Evolutionary conservation across 2,113 vertebrate genomes (phyloP), one percentile per base, ranked within the genome.

Genomic region (Callionymus lyra): DNA sequence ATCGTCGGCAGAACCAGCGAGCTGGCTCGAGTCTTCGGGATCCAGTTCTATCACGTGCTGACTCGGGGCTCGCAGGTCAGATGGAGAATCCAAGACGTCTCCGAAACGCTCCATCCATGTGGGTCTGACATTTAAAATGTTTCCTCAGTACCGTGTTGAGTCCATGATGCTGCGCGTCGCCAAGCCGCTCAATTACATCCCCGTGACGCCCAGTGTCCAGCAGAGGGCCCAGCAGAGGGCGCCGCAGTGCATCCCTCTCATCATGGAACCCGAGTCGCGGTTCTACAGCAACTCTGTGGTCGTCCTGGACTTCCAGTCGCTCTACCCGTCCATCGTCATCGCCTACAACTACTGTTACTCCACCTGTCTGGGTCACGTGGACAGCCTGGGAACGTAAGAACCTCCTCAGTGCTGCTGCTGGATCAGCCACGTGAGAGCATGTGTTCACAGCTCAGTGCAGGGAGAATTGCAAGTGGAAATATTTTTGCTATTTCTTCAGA

Each of bases 331-430:
- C 50, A 95, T 99, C 45, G 81, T 98, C 75, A 99, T 99, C 56
- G 95, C 95, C 0, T 99, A 99, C 84, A 99, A 99, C 86, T 99
- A 98, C 84, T 99, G 95, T 61, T 99, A 70, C 83, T 98, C 95
- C 56, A 99, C 95, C 43, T 99, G 95, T 82, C 86, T 99, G 27
- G 95, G 95, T 42, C 87, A 92, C 1, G 75, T 94, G 43, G 94
- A 97, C 65, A 90, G 88, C 72, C 82, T 93, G 52, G 94, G 92
- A 80, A 97, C 87, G 95, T 99, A 91, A 94, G 93, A 11, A 56
- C 38, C 14, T 14, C 4, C 49, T 62, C 44, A 33, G 59, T 67
- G 53, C 42, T 60, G 56, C 44, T 49, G 44, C 53, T 53, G 39
- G 21, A 50, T 34, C 55, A 15, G 46, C 34, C 21, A 21, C 1